A percentile compares a stretch with the other conserved stretches of the same genome.
phyloP scores from a whole-genome alignment of 2,797 vertebrate genomes.

The Chelon auratus region DNA sequence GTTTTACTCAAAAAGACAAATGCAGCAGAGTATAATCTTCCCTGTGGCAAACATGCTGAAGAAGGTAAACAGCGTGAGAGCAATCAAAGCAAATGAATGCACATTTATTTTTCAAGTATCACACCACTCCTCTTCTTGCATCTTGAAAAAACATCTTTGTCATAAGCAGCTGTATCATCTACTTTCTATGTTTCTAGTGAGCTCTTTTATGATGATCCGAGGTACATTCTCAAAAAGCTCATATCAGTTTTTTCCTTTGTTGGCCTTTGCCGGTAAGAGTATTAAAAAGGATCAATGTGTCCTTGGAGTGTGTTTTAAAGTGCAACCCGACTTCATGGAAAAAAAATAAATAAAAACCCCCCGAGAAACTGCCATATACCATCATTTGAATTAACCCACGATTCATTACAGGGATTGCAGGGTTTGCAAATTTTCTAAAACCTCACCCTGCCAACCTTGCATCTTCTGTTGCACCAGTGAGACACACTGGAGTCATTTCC shows the following conservation, averaged over 20 bases:
- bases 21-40: too few species aligned
- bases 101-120: slow-evolving; percentile 11
- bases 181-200: slow-evolving; percentile 28
- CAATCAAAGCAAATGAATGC: background rate
- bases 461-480: too few species aligned
- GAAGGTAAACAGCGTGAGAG: background rate
- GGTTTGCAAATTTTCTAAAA: too few species aligned
- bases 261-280: slow-evolving; percentile 4
- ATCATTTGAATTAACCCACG: too few species aligned
- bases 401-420: too few species aligned
- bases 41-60: too few species aligned
- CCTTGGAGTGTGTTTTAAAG: slow-evolving; percentile 24
- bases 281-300: slow-evolving; percentile 20
- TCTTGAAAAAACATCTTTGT: slow-evolving; percentile 7
- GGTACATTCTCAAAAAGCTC: slow-evolving; percentile 27
- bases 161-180: slow-evolving; percentile 22
- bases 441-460: too few species aligned
- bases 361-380: too few species aligned
- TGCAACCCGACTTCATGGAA: slow-evolving; percentile 15
- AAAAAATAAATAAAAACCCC: too few species aligned
- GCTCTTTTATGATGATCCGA: slow-evolving; percentile 33
- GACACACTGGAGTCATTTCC: too few species aligned
- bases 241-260: slow-evolving; percentile 2
- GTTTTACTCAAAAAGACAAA: too few species aligned
- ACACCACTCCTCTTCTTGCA: background rate